Base-by-base conservation (phyloP, 1,140 invertebrate genomes). In the Drosophila kanapiae region DNA sequence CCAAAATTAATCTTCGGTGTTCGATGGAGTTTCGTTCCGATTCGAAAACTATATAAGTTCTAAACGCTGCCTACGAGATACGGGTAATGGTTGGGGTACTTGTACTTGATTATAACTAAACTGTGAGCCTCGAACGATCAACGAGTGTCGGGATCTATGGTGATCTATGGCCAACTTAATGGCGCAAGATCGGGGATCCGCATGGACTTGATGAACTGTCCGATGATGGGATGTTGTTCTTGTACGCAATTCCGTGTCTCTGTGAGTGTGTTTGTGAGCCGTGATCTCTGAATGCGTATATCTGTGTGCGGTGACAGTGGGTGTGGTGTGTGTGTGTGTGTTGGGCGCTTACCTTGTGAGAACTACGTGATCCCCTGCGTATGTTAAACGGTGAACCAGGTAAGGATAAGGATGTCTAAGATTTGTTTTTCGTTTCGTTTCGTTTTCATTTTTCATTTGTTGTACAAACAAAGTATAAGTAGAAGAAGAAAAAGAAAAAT, bases 311-410 rank as follows among this genome's bases (percentile, higher is more conserved):
- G 33, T 70, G 64, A 35, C n/a, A 29, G 59, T 65, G 54, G 40
- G 18, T 61, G 48, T 53, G 54, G 13, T 29, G 13, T 75, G 49
- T 60, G 63, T 81, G 82, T 86, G 84, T 70, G 84, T 90, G 71
- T 90, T 57, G 78, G 86, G 86, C 88, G 82, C 91, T 94, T 94
- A 98, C 97, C 94, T 98, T 98, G 93, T 98, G 98, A 91, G 97
- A 98, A 79, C 96, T 97, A 78, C 97, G 95, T 80, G 97, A 98
- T 75, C 97, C 96, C 80, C 98, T 95, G 49, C 98, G 96, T 59
- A 97, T 94, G 94, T 97, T 97, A 95, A 98, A 99, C 75, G 98
- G 98, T 79, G 98, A 99, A 79, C 98, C 98, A 77, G 98, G 98
- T 90, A 99, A 95, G 94, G 98, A 99, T 86, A 99, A 95, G 94